Percentiles rank a stretch among this genome's conserved stretches.
Conservation (phyloP, 2,888 invertebrate species). For the Blastobasis lacticolella region DNA sequence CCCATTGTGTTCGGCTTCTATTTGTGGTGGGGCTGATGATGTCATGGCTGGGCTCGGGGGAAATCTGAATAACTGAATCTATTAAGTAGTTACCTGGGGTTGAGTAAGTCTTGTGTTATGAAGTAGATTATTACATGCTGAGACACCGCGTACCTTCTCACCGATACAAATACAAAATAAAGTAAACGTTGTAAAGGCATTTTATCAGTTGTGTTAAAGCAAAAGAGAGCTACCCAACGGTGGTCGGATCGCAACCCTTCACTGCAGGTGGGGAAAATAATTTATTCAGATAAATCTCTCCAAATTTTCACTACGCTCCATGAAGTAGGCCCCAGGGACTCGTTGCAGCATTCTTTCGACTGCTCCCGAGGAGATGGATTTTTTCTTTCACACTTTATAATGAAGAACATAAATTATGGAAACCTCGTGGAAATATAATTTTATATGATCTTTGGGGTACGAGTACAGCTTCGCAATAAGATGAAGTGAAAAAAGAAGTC, state of each 20-base stretch:
- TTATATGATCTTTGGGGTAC: too few species aligned
- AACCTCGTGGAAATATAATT: too few species aligned
- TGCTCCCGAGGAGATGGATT: conserved; percentile 43
- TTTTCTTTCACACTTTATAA: conserved; percentile 29
- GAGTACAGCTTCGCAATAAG: too few species aligned
- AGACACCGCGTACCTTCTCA: too few species aligned
- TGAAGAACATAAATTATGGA: too few species aligned
- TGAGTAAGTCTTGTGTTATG: too few species aligned
- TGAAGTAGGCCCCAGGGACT: conserved; percentile 57
- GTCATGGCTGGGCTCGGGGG: conserved; percentile 31
- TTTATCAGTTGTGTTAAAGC: too few species aligned
- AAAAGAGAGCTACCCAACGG: too few species aligned
- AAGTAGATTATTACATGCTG: too few species aligned
- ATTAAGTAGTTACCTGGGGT: not conserved
- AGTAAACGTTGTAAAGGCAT: too few species aligned
- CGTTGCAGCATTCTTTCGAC: conserved; percentile 59
- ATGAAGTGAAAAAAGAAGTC: too few species aligned
- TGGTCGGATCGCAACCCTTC: conserved; percentile 52
- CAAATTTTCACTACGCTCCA: conserved; percentile 46
- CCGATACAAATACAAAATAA: too few species aligned
- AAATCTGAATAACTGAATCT: not conserved
- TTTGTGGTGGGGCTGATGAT: conserved; percentile 45
- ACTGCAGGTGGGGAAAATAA: conserved; percentile 67
- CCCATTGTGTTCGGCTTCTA: conserved; percentile 52
- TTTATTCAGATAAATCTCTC: conserved; percentile 71